Evolutionary conservation across 2,797 vertebrate species (phyloP).

Genomic region (Chloroceryle inda): DNA sequence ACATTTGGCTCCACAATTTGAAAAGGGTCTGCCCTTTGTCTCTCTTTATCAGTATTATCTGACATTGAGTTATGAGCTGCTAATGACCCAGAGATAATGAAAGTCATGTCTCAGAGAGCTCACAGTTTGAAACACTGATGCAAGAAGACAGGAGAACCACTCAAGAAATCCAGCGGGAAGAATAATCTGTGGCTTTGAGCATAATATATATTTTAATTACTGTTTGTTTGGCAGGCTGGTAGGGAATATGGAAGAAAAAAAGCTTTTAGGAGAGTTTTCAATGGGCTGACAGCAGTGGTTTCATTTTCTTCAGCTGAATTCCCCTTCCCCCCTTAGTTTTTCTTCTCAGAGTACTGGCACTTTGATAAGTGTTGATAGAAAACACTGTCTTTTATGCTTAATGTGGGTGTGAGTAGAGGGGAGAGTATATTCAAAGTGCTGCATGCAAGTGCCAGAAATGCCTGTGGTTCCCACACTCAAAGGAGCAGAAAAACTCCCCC

Average conservation of each 20-base stretch:
- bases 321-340: constrained; percentile 22
- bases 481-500: constrained; percentile 1
- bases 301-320: constrained; percentile 40
- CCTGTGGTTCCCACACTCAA: constrained; percentile 34
- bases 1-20: constrained; percentile 45
- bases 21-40: constrained; percentile 66
- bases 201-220: constrained; percentile 62
- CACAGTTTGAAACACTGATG: constrained; percentile 54
- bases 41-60: constrained; percentile 67
- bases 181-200: constrained; percentile 55
- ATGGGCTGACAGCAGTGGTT: background rate
- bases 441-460: constrained; percentile 32
- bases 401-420: constrained; percentile 34
- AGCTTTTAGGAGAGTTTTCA: constrained; percentile 52
- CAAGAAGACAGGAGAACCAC: constrained; percentile 53
- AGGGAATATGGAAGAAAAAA: constrained; percentile 37
- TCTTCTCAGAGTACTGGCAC: constrained; percentile 21
- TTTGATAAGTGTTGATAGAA: constrained; percentile 60
- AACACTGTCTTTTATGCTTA: constrained; percentile 46
- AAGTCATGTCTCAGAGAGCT: constrained; percentile 63
- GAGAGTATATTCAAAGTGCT: constrained; percentile 20
- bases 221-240: constrained; percentile 50
- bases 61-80: constrained; percentile 68
- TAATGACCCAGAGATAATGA: constrained; percentile 73
- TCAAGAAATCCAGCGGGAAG: constrained; percentile 69